These are phyloP conservation scores for Scomber scombrus DNA, from an alignment of 2,113 vertebrate genomes.

Conservation along the genomic window DNA sequence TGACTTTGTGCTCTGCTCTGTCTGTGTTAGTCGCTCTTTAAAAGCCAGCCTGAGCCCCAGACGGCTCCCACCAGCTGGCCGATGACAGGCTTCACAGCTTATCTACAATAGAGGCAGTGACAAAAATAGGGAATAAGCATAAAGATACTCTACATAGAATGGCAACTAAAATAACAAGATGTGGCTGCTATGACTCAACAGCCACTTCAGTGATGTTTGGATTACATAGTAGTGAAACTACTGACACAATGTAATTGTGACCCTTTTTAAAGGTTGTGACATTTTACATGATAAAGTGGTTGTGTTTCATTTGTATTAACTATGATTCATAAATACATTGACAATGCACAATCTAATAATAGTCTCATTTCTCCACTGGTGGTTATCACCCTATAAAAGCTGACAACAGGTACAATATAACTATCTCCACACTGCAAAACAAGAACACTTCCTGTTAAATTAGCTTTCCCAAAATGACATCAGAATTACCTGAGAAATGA, in stretches of 20 bases:
- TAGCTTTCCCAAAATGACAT: neutral
- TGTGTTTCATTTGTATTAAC: neutral
- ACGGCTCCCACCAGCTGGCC: slow-evolving; percentile 55
- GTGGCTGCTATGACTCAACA: slow-evolving; percentile 6
- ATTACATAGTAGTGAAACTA: neutral
- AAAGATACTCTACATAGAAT: slow-evolving; percentile 1
- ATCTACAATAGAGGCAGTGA: slow-evolving; percentile 71
- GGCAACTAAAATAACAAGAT: slow-evolving; percentile 5
- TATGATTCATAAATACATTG: neutral
- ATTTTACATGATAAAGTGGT: neutral
- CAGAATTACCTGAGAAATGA: neutral
- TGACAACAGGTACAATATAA: neutral
- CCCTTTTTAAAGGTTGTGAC: neutral
- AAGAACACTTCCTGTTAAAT: neutral
- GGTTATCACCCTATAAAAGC: neutral
- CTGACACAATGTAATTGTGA: neutral
- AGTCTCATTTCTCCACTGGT: neutral
- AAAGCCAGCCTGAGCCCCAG: slow-evolving; percentile 46
- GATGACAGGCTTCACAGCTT: slow-evolving; percentile 67
- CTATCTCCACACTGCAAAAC: neutral
- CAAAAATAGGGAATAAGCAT: slow-evolving; percentile 48
- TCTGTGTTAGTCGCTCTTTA: slow-evolving; percentile 54
- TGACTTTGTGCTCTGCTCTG: slow-evolving; percentile 44
- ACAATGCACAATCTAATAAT: neutral
- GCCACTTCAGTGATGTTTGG: neutral